Percentiles rank a stretch among this genome's conserved stretches.
These are phyloP conservation scores for Arctocebus calabarensis DNA, from an alignment of 2,797 vertebrate genomes.

Conservation along the genomic window DNA sequence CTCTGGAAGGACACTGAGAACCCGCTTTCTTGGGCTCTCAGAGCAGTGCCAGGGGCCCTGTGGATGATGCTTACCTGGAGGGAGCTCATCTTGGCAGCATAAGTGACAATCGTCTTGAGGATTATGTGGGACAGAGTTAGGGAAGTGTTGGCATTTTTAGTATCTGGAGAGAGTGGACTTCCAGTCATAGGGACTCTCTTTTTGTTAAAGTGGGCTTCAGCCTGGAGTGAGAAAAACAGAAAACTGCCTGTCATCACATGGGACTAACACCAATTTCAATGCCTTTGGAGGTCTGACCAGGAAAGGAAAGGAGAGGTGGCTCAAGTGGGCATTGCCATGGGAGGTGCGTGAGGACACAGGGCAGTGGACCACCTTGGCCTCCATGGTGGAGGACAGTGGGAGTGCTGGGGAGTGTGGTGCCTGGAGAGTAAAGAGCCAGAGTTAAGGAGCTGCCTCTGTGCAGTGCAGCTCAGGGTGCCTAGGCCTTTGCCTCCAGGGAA, in stretches of 20 bases:
- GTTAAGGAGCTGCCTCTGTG: no score
- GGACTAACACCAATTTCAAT: no score
- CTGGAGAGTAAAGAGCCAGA: not conserved
- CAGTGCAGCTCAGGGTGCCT: not conserved
- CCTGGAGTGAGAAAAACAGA: slow-evolving; percentile 61
- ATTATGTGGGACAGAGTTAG: not conserved
- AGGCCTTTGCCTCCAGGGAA: not conserved
- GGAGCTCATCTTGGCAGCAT: not conserved
- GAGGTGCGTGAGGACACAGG: not conserved
- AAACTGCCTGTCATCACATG: not conserved
- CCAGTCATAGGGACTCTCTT: not conserved
- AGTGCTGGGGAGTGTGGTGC: not conserved
- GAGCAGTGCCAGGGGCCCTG: no score
- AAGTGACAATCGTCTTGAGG: not conserved
- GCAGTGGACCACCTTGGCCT: not conserved
- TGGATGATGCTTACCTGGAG: slow-evolving; percentile 39
- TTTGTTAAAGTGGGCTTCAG: not conserved
- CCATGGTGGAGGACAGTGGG: not conserved
- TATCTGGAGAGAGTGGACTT: not conserved
- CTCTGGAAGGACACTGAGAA: not conserved
- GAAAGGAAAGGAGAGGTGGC: not conserved
- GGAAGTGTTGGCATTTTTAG: slow-evolving; percentile 9
- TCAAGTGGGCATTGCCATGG: fast-evolving
- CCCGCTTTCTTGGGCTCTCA: not conserved
- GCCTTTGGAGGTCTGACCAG: not conserved